A percentile compares a stretch with the other conserved stretches of the same genome.
These are phyloP conservation scores for Rhinatrema bivittatum DNA, from an alignment of 2,797 vertebrate species.

Conservation along the genomic window DNA sequence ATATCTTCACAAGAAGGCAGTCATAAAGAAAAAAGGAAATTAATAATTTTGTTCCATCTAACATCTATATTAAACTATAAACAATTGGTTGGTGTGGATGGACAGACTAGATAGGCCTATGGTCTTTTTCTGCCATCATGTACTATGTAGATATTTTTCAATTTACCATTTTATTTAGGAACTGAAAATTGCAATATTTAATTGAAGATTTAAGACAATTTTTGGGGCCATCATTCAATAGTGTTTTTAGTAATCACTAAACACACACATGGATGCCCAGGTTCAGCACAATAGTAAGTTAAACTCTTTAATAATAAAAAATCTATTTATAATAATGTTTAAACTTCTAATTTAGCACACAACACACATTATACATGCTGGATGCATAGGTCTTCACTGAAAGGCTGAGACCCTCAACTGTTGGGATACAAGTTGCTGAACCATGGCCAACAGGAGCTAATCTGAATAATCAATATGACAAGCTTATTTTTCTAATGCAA, in stretches of 20 bases:
- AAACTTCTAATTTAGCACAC: constrained; percentile 45
- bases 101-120: no score
- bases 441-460: constrained; percentile 68
- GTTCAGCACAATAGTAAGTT: constrained; percentile 34
- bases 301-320: constrained; percentile 51
- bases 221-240: background rate
- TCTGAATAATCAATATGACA: constrained; percentile 99
- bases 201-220: constrained; percentile 5
- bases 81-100: no score
- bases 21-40: no score
- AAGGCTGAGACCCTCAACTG: constrained; percentile 61
- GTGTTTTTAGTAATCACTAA: constrained; percentile 21
- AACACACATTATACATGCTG: constrained; percentile 41
- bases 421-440: constrained; percentile 61
- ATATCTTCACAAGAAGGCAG: no score
- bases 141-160: background rate
- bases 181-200: background rate
- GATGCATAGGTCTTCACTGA: constrained; percentile 42
- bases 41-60: no score
- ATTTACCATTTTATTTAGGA: background rate
- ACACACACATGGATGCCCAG: constrained; percentile 22
- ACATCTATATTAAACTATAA: no score
- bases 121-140: no score
- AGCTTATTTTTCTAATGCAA: constrained; percentile 97
- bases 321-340: no score